phyloP scores from a whole-genome alignment of 2,888 invertebrate species.

The Agrochola lota region DNA sequence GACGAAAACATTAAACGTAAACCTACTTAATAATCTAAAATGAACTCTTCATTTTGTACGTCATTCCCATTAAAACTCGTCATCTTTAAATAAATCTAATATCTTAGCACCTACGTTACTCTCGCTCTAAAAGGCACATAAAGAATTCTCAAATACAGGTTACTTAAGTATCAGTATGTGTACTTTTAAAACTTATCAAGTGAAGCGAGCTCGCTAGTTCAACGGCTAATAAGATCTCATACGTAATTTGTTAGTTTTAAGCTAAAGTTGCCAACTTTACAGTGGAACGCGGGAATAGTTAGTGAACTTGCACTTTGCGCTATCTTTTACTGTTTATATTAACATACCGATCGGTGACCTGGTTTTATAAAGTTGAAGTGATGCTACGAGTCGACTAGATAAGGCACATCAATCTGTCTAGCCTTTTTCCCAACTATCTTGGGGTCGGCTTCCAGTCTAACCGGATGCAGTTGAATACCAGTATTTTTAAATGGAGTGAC shows the following conservation, averaged over 20 bases:
- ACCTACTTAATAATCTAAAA: no score
- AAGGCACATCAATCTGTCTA: background rate
- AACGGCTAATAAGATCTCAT: constrained; percentile 49
- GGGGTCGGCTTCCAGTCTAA: no score
- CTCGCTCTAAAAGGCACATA: constrained; percentile 1
- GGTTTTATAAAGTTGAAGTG: constrained; percentile 8
- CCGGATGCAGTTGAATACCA: no score
- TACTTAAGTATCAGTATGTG: constrained; percentile 4
- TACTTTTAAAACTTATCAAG: constrained; percentile 31
- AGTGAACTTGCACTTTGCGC: constrained; percentile 35
- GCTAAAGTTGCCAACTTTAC: constrained; percentile 44
- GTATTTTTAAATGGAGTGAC: no score
- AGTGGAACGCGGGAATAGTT: constrained; percentile 44
- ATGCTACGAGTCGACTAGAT: background rate
- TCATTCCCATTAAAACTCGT: background rate
- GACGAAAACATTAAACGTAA: no score
- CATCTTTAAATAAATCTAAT: constrained; percentile 1
- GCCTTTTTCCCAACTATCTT: no score
- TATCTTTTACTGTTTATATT: constrained; percentile 45
- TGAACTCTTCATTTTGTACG: background rate
- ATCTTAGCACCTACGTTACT: background rate
- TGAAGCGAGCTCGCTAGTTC: constrained; percentile 19
- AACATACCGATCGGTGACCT: constrained; percentile 18
- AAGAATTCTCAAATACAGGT: constrained; percentile 14
- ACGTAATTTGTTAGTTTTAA: constrained; percentile 51